A percentile compares a stretch with the other conserved stretches of the same genome.
Evolutionary conservation across 1,140 invertebrate species (phyloP).

Genomic region (Pseudomyrmex pallidus): DNA sequence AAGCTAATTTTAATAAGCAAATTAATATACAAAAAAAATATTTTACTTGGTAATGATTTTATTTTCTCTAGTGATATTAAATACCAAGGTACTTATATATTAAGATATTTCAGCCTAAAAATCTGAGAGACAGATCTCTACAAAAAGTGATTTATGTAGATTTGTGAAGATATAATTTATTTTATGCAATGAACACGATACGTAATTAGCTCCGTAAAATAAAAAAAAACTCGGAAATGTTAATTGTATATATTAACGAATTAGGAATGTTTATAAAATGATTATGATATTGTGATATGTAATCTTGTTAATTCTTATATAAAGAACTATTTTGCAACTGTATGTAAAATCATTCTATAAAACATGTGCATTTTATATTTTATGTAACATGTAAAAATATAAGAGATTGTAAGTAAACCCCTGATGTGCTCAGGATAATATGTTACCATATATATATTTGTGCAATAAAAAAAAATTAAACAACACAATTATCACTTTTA

Average conservation of each 20-base stretch:
- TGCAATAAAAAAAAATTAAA: conserved; percentile 31
- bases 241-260: conserved; percentile 22
- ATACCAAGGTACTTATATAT: neutral
- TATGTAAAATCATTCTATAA: conserved; percentile 11
- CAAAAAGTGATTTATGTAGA: neutral
- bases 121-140: neutral
- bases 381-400: conserved; percentile 10
- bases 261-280: conserved; percentile 42
- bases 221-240: neutral
- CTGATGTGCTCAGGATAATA: neutral
- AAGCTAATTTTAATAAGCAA: neutral
- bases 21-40: neutral
- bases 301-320: conserved; percentile 43
- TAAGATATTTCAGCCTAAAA: neutral
- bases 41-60: neutral
- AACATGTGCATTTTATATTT: conserved; percentile 30
- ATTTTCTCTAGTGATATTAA: conserved; percentile 1
- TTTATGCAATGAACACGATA: neutral
- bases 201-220: conserved; percentile 1
- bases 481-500: neutral
- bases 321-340: conserved; percentile 41
- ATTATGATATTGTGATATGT: conserved; percentile 1
- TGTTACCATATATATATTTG: neutral
- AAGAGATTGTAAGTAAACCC: neutral
- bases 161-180: neutral